Evolutionary conservation across 2,113 vertebrate species (phyloP), one percentile per base, ranked within the genome.

Genomic region (Crotalus helleri): DNA sequence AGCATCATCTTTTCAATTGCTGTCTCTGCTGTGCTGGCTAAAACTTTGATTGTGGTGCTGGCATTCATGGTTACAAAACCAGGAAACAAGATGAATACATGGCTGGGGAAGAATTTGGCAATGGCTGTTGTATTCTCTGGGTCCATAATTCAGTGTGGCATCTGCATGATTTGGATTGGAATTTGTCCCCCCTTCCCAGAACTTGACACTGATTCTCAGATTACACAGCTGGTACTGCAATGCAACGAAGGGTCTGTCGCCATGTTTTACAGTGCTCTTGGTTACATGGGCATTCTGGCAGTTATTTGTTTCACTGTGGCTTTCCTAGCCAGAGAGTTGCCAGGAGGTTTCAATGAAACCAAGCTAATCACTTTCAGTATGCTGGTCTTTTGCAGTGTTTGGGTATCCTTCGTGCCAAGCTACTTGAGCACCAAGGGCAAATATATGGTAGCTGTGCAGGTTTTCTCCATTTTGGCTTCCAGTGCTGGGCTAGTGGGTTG

Each of bases 291-390:
- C 19, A 33, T 92, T 17, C 46, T 92, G 85, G 85, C 85, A 1
- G 46, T 46, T 29, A 64, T 87, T 24, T 92, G 85, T 39, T 87
- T 92, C 26, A 87, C n/a, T 4, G 85, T 87, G 5, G 91, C 85
- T 49, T 92, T 92, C 57, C 46, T 92, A 13, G 91, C 91, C 57
- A 92, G 91, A 58, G 61, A 92, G 13, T 21, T 92, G 19, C 91
- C 91, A 24, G 91, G 91, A 5, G 91, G 44, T 6, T 92, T 88
- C 86, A 87, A 92, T 19, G 91, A 92, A 69, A 86, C 85, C 46
- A 92, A 92, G 21, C 26, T 69, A 12, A 88, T 92, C 85, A 92
- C 91, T 21, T 87, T 88, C 58, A 92, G 91, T n/a, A 87, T 92
- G 91, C 46, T 92, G 85, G 57, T 92, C 3, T 87, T 92, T 61